Percentiles rank a stretch among this genome's conserved stretches.
phyloP scores from a whole-genome alignment of 2,888 invertebrate species.

The Pristionchus japonicus region DNA sequence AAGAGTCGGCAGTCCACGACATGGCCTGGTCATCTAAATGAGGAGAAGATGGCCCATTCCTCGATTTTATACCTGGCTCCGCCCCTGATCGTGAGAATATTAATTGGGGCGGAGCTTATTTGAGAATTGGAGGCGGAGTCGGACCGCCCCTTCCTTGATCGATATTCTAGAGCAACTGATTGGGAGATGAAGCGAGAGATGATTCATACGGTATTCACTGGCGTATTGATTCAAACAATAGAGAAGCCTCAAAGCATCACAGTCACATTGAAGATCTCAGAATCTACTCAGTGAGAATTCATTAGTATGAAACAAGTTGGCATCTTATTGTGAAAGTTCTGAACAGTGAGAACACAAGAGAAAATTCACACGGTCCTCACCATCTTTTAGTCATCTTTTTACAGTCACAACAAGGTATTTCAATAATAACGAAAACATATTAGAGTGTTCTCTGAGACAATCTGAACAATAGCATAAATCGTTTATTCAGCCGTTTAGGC shows the following conservation, averaged over 20 bases:
- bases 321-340: too few species aligned
- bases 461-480: neutral
- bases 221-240: too few species aligned
- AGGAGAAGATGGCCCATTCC: neutral
- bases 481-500: too few species aligned
- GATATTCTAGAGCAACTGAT: neutral
- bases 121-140: neutral
- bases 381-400: neutral
- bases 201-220: neutral
- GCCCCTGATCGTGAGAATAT: neutral
- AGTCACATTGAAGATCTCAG: too few species aligned
- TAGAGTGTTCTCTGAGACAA: neutral
- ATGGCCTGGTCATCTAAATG: neutral
- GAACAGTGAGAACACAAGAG: neutral
- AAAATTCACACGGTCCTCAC: neutral
- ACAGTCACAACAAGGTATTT: neutral
- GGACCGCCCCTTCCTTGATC: neutral
- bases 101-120: neutral
- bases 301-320: too few species aligned
- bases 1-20: neutral
- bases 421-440: neutral
- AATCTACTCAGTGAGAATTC: too few species aligned
- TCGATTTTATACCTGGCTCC: neutral
- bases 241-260: too few species aligned
- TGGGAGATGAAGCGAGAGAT: neutral